Conservation (phyloP, 2,888 invertebrate species). For the Drosophila koepferae region DNA sequence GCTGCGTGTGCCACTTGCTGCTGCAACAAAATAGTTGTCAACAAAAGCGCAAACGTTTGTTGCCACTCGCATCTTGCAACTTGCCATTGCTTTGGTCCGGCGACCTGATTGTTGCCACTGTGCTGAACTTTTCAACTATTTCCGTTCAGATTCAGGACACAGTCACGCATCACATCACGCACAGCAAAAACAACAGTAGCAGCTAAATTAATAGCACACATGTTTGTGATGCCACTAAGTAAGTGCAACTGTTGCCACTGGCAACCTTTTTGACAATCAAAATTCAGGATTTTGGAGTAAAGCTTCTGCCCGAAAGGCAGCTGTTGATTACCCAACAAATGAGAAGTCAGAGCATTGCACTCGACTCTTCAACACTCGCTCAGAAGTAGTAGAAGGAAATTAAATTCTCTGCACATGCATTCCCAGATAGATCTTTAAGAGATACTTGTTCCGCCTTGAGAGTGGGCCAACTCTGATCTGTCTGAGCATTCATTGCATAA, state of each 20-base stretch:
- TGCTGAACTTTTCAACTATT: constrained; percentile 75
- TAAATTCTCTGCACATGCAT: background rate
- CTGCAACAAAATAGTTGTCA: constrained; percentile 70
- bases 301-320: constrained; percentile 15
- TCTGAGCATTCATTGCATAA: background rate
- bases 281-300: constrained; percentile 24
- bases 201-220: constrained; percentile 53
- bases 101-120: constrained; percentile 60
- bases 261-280: constrained; percentile 32
- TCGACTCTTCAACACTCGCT: background rate
- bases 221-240: constrained; percentile 23
- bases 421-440: background rate
- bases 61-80: constrained; percentile 32
- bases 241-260: constrained; percentile 32
- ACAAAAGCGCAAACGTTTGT: constrained; percentile 63
- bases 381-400: background rate
- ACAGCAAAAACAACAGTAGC: background rate
- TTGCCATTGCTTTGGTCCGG: constrained; percentile 24
- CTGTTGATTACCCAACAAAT: constrained; percentile 58
- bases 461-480: background rate
- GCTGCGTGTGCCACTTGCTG: constrained; percentile 50
- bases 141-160: constrained; percentile 51
- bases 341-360: background rate
- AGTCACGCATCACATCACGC: constrained; percentile 29
- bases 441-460: background rate